phyloP scores from a whole-genome alignment of 1,140 invertebrate genomes.

The Neoseiulus cucumeris region DNA sequence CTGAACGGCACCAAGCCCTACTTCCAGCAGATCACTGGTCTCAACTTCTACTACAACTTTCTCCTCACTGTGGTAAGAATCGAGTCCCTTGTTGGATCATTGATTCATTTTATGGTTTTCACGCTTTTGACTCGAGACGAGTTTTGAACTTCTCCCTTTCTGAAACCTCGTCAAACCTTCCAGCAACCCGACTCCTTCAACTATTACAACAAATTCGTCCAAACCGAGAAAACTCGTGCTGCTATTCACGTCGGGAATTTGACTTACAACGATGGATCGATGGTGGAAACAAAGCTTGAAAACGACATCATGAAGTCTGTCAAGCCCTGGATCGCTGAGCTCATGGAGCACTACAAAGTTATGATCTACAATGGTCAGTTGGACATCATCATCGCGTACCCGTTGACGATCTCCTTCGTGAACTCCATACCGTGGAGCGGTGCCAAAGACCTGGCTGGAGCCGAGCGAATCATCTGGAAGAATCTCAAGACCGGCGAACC shows the following conservation, averaged over 20 bases:
- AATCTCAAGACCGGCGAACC: constrained; percentile 35
- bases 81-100: too few relatives aligned
- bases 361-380: constrained; percentile 52
- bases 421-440: constrained; percentile 41
- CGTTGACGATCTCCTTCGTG: constrained; percentile 49
- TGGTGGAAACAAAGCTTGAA: constrained; percentile 44
- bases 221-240: constrained; percentile 34
- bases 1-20: constrained; percentile 34
- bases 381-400: constrained; percentile 62
- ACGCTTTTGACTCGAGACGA: too few relatives aligned
- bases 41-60: constrained; percentile 57
- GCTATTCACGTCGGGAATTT: constrained; percentile 62
- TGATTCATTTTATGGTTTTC: too few relatives aligned
- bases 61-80: constrained; percentile 31
- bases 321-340: constrained; percentile 45
- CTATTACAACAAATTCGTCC: constrained; percentile 28
- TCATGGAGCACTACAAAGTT: constrained; percentile 30
- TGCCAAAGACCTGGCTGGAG: constrained; percentile 39
- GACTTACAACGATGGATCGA: constrained; percentile 35
- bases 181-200: constrained; percentile 28
- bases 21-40: constrained; percentile 58
- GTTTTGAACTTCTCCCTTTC: too few relatives aligned
- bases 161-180: too few relatives aligned
- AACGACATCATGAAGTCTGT: constrained; percentile 62
- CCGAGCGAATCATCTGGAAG: constrained; percentile 43